Evolutionary conservation across 2,113 vertebrate species (phyloP), one percentile per base, ranked within the genome.

Genomic region (Microcebus griseorufus): DNA sequence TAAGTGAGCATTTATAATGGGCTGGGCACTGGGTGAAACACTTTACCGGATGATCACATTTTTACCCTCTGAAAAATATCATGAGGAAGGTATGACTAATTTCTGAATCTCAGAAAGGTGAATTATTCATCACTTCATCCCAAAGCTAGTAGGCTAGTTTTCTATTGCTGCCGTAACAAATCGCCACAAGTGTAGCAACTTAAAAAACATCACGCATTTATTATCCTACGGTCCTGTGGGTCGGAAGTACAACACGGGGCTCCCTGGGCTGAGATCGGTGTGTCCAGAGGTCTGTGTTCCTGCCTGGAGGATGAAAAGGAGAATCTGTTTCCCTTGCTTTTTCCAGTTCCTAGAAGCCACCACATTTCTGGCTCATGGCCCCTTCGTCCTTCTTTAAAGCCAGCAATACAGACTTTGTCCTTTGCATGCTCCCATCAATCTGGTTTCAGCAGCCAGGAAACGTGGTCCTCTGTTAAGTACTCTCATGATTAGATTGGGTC

Each of bases 41-140:
- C 60, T 95, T 95, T 81, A 76, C 18, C 14, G 60, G 81, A 45
- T 13, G 4, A 29, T 34, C 27, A 80, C 70, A 32, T 81, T 88
- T 90, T 88, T 25, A 88, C 53, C 85, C 76, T 22, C 64, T 62
- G 72, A 67, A 86, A 96, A 94, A 78, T 90, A 85, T 88, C 85
- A 37, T 18, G 85, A 55, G 72, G 58, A 53, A 65, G 86, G 81
- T 72, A 48, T n/a, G 90, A 96, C 65, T 96, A 70, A 96, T 76
- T 90, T 95, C 95, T 39, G 85, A 75, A 80, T 81, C 90, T 94
- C 93, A 65, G 90, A 76, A 90, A 96, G 27, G 69, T 92, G 75
- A 97, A 70, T 96, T 94, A 95, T 94, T 97, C 85, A 94, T 97
- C 81, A 45, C 72, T 48, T 72, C 70, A 65, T 94, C 80, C 91